Conservation (phyloP, 2,888 invertebrate genomes). For the Eupithecia subumbrata region DNA sequence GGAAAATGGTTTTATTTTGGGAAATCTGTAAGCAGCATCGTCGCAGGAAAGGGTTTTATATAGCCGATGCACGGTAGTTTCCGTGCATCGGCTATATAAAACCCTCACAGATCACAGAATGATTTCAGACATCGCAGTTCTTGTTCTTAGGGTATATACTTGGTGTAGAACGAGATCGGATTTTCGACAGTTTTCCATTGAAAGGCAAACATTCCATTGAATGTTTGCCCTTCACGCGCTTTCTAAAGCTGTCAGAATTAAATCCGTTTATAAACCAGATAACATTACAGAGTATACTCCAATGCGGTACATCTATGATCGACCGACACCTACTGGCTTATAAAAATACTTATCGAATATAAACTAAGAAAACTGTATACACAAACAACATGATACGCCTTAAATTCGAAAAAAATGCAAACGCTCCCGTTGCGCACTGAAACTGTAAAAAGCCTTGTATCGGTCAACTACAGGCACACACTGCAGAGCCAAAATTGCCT, state of each 20-base stretch:
- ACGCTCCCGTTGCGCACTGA: background rate
- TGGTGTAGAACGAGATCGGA: background rate
- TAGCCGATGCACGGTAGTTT: no score
- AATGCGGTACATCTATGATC: no score
- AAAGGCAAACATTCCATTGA: no score
- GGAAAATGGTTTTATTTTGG: conserved; percentile 1
- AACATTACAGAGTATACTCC: no score
- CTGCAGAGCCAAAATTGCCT: background rate
- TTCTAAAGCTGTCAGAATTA: background rate
- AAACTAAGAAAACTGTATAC: no score
- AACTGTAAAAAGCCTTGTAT: background rate
- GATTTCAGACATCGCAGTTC: background rate
- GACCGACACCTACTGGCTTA: no score
- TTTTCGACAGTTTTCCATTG: background rate
- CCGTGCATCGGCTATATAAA: background rate
- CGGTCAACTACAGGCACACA: background rate
- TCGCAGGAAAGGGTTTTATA: background rate
- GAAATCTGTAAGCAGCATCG: background rate
- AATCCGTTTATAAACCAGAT: background rate
- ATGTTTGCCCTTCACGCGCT: background rate
- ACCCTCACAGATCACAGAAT: no score
- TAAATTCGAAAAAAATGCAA: no score
- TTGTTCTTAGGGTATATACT: background rate
- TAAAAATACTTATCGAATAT: no score
- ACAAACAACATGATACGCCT: no score